Evolutionary conservation across 2,113 vertebrate genomes (phyloP), one percentile per base, ranked within the genome.

Genomic region (Lagopus leucura): DNA sequence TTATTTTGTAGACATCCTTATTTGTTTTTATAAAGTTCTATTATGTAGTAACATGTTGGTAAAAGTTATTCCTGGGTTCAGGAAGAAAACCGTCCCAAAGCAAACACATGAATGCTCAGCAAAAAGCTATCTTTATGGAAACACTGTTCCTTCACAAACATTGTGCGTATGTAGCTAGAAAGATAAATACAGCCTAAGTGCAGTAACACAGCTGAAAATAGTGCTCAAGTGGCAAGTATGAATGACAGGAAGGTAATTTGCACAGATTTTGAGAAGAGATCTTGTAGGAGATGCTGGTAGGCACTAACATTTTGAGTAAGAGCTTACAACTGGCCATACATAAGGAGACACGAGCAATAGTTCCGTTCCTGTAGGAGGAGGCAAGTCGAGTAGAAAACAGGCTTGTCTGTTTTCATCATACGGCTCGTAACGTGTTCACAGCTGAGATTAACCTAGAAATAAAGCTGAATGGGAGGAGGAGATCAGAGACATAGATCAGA

Each of bases 361-460:
- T 24, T 61, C 52, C 27, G 66, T 28, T 45, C 40, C 79, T 55
- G 38, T 65, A 27, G 5, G 21, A 86, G 90, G 79, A 93, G 82
- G 50, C 12, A 67, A 73, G 69, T 71, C 1, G 30, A 88, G 86
- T 81, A 94, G 83, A 88, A 86, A 94, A 92, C 72, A 45, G 65
- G 11, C 72, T 77, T 92, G 91, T 90, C 90, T 3, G 13, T 71
- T 92, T 92, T 76, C 83, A 77, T 88, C 76, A 77, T 1, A 0
- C 80, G 69, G 73, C 45, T 34, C n/a, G 58, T 40, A 16, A 16
- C 25, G 3, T 0, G 7, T 84, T 55, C 83, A 73, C 65, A 63
- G 89, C 76, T 25, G 76, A 86, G 70, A 86, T 84, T 90, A 92
- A 80, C 69, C 57, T 66, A 88, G 89, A 95, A 90, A 67, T 54